Evolutionary conservation across 2,113 vertebrate species (phyloP).

Genomic region (Tychaedon coryphoeus): DNA sequence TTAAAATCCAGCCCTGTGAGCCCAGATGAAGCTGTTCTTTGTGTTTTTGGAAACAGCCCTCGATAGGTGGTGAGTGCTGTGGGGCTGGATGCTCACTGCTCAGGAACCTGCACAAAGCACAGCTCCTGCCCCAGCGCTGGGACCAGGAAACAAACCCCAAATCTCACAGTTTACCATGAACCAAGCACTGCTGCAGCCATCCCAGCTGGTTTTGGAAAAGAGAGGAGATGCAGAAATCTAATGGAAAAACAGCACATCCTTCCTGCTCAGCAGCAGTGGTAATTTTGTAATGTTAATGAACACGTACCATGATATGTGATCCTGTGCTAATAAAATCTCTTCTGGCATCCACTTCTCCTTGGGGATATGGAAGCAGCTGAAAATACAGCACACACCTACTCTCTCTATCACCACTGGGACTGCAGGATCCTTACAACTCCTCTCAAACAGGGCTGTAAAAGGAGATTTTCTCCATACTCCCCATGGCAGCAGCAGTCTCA

Average conservation of each 20-base stretch:
- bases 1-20: neutral
- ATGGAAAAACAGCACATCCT: neutral
- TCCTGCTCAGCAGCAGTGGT: neutral
- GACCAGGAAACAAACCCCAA: neutral
- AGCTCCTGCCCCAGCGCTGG: accelerated
- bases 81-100: neutral
- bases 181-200: neutral
- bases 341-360: neutral
- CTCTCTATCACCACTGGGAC: neutral
- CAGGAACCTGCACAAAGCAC: neutral
- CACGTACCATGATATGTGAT: neutral
- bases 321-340: neutral
- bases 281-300: neutral
- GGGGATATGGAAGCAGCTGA: neutral
- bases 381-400: neutral
- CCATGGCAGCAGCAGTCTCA: neutral
- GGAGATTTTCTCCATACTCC: neutral
- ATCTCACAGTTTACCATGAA: accelerated
- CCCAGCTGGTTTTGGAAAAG: neutral
- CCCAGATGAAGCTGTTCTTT: neutral
- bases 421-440: neutral
- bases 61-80: accelerated
- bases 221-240: neutral
- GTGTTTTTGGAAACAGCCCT: neutral
- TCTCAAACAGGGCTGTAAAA: neutral